A percentile compares a stretch with the other conserved stretches of the same genome.
phyloP scores from a whole-genome alignment of 2,888 invertebrate genomes.

The Ophonus ardosiacus region DNA sequence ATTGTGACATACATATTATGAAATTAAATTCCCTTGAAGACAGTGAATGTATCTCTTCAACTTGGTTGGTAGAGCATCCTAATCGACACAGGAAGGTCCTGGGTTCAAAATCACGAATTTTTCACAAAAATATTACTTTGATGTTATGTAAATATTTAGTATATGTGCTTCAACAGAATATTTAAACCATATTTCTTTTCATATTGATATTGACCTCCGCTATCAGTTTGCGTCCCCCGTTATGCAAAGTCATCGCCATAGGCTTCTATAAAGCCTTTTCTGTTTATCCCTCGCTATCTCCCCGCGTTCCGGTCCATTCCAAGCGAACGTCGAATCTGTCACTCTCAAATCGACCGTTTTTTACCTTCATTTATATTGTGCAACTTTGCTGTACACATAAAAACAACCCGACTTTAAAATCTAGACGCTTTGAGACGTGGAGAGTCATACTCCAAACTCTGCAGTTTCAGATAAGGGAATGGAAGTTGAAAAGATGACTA shows the following conservation, averaged over 20 bases:
- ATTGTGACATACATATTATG: no score
- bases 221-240: not conserved
- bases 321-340: conserved; percentile 43
- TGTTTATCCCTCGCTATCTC: conserved; percentile 60
- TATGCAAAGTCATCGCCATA: conserved; percentile 50
- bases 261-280: conserved; percentile 22
- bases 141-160: not conserved
- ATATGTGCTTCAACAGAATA: not conserved
- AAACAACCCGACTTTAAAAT: not conserved
- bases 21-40: no score
- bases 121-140: no score
- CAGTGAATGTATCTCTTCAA: no score
- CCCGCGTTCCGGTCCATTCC: conserved; percentile 57
- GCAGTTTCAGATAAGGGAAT: not conserved
- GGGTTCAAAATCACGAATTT: no score
- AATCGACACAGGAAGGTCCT: no score
- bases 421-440: not conserved
- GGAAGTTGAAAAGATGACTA: not conserved
- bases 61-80: no score
- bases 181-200: not conserved
- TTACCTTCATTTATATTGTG: conserved; percentile 47
- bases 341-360: conserved; percentile 30
- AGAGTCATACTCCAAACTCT: not conserved
- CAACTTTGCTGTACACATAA: conserved; percentile 16
- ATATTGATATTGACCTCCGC: not conserved